Evolutionary conservation across 2,797 vertebrate genomes (phyloP).

Genomic region (Pogoniulus pusillus): DNA sequence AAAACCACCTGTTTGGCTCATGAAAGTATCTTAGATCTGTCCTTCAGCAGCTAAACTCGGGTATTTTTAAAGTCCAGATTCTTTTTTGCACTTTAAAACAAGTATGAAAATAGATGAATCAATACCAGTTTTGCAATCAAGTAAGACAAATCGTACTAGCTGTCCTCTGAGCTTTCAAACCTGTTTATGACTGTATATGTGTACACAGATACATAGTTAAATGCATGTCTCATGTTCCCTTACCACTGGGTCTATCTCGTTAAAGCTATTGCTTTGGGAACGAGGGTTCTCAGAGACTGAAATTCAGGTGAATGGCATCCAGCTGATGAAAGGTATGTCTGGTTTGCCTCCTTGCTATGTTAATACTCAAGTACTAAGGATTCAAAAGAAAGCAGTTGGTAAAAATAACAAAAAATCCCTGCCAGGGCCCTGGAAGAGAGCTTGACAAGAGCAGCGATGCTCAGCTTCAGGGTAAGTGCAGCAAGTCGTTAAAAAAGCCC

Average conservation of each 20-base stretch:
- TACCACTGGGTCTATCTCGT: background rate
- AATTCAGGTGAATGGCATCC: background rate
- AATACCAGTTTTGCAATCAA: background rate
- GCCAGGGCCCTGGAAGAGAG: background rate
- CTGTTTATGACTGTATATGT: background rate
- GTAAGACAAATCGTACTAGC: background rate
- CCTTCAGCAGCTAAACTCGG: background rate
- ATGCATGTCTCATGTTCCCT: background rate
- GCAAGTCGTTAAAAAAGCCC: background rate
- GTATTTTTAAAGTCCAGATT: too few species aligned
- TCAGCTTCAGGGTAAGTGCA: background rate
- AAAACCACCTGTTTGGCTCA: background rate
- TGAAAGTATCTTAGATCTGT: accelerated
- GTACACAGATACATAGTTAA: background rate
- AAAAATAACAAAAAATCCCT: background rate
- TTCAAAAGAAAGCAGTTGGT: background rate
- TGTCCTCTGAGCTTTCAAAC: background rate
- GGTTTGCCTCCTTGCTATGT: background rate
- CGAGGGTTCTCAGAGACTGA: background rate
- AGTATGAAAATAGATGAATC: background rate
- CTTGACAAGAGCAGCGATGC: background rate
- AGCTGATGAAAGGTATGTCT: background rate
- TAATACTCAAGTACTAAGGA: background rate
- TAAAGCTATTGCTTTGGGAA: background rate
- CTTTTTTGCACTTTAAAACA: background rate